Conservation (phyloP, 2,888 invertebrate species). For the Himalopsyche kuldschensis region DNA sequence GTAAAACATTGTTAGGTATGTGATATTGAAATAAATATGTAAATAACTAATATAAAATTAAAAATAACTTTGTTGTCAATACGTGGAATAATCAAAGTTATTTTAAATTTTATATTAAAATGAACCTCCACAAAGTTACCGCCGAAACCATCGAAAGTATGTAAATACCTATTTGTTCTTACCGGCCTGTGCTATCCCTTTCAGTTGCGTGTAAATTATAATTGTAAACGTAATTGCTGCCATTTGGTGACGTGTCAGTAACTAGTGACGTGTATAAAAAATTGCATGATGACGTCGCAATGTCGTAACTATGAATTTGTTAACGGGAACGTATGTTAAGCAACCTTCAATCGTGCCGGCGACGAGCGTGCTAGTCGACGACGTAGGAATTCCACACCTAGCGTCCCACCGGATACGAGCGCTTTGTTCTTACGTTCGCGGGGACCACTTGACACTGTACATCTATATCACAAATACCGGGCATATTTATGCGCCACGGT, state of each 20-base stretch:
- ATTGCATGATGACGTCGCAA: background rate
- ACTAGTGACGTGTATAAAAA: background rate
- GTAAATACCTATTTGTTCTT: no score
- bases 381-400: background rate
- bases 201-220: no score
- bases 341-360: background rate
- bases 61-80: no score
- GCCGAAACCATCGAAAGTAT: no score
- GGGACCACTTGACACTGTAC: constrained; percentile 8
- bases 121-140: no score
- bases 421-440: background rate
- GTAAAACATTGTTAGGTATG: no score
- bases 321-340: background rate
- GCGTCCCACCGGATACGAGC: background rate
- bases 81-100: no score
- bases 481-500: constrained; percentile 13
- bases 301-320: background rate
- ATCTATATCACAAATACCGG: constrained; percentile 10
- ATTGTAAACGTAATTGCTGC: no score
- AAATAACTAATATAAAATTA: no score
- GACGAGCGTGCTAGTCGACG: background rate
- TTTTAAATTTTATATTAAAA: no score
- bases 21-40: no score
- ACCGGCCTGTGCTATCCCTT: no score
- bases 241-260: background rate